Evolutionary conservation across 2,113 vertebrate species (phyloP), one percentile per base, ranked within the genome.

Genomic region (Cheilinus undulatus): DNA sequence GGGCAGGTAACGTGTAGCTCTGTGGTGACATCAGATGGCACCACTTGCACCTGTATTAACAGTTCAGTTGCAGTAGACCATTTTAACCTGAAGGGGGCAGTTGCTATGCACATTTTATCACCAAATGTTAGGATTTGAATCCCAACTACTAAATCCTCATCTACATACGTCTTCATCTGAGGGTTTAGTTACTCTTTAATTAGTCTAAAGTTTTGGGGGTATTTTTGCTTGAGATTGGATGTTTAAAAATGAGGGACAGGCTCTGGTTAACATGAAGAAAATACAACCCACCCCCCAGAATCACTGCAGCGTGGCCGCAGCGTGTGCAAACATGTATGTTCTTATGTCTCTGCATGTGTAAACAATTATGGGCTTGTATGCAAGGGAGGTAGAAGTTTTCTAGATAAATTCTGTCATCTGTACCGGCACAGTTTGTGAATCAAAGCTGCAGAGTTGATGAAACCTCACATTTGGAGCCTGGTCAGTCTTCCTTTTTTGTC

Each of bases 251-350:
- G 24, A 54, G 17, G 40, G 68, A 76, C 27, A 0, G 75, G 77
- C 77, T 88, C 70, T 86, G 82, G 76, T 80, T 43, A 60, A 63
- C 28, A 45, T 20, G 42, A 81, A 81, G 73, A 62, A 49, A 50
- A 0, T 73, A 43, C 49, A 40, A 40, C 12, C 60, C 34, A 42
- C 1, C 10, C 36, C 15, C 26, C 20, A 52, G 7, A 59, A 59
- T 73, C 4, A 17, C 43, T 62, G 61, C 73, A 52, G 46, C 42
- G 73, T 62, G 58, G 28, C 79, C 73, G 50, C 73, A 30, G 56
- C 49, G 8, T 45, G n/a, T 62, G 57, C 60, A 46, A 67, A 63
- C 23, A n/a, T 56, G 42, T 62, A 14, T 57, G n/a, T n/a, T n/a
- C n/a, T n/a, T n/a, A n/a, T n/a, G 17, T 70, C 7, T 43, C 52